phyloP scores from a whole-genome alignment of 1,140 invertebrate species.

The Anastrepha obliqua region DNA sequence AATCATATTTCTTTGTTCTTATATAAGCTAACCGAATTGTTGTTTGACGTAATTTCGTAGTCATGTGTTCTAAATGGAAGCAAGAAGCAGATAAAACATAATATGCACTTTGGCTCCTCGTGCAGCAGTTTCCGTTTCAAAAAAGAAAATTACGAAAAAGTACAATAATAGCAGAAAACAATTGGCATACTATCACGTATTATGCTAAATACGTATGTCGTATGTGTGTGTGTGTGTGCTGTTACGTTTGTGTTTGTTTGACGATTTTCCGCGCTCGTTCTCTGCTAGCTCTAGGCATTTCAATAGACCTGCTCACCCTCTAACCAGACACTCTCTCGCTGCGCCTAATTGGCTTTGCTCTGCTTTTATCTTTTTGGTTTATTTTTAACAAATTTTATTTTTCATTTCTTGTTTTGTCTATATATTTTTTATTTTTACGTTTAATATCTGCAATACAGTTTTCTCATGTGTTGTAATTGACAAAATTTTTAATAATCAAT shows the following conservation, averaged over 20 bases:
- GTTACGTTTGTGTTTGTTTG: neutral
- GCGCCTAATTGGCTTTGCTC: neutral
- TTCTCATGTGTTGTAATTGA: neutral
- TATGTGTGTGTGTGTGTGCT: no score
- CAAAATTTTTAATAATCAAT: neutral
- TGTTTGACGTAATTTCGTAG: conserved; percentile 31
- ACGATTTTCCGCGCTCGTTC: neutral
- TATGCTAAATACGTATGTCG: no score
- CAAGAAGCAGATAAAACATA: neutral
- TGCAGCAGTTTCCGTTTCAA: neutral
- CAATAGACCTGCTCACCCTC: neutral
- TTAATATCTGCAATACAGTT: neutral
- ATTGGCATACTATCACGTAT: neutral
- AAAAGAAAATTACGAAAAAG: neutral
- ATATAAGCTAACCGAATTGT: neutral
- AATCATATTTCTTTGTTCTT: neutral
- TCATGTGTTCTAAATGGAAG: neutral
- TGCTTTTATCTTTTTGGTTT: neutral
- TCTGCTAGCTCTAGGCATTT: neutral
- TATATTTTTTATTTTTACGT: neutral
- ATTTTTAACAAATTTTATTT: neutral
- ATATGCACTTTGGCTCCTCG: neutral
- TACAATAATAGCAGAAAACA: neutral
- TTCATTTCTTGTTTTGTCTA: neutral
- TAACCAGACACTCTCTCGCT: neutral